Conservation (phyloP, 2,113 vertebrate species). For the Dipodomys spectabilis region DNA sequence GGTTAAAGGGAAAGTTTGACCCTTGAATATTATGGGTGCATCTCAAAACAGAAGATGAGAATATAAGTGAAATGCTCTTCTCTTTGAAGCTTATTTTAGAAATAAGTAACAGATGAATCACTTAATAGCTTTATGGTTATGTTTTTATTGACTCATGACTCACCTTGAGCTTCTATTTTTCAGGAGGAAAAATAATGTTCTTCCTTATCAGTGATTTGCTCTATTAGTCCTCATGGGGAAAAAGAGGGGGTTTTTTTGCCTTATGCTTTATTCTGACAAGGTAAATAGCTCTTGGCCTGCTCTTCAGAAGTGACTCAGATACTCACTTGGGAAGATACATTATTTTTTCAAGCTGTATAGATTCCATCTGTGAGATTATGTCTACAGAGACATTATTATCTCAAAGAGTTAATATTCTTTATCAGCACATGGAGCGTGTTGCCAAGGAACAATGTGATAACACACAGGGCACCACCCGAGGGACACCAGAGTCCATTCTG, state of each 20-base stretch:
- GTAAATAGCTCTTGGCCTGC: constrained; percentile 55
- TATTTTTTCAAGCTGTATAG: constrained; percentile 60
- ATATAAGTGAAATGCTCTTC: constrained; percentile 37
- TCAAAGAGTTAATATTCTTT: constrained; percentile 45
- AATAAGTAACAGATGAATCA: constrained; percentile 70
- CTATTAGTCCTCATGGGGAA: constrained; percentile 37
- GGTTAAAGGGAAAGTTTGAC: constrained; percentile 48
- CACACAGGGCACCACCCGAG: background rate
- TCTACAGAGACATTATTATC: background rate
- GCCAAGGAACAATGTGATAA: background rate
- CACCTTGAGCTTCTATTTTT: constrained; percentile 51
- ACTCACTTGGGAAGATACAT: constrained; percentile 12
- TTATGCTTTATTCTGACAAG: constrained; percentile 51
- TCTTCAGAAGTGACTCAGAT: constrained; percentile 57
- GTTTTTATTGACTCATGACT: constrained; percentile 78
- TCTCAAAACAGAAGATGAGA: constrained; percentile 51
- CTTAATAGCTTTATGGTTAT: constrained; percentile 69
- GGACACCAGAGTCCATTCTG: background rate
- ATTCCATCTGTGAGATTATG: constrained; percentile 34
- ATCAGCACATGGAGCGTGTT: background rate
- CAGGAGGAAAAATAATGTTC: constrained; percentile 64
- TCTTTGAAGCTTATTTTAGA: constrained; percentile 68
- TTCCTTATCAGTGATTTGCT: constrained; percentile 63
- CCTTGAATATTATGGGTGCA: background rate
- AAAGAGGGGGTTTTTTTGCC: constrained; percentile 57